Percentiles rank a stretch among this genome's conserved stretches.
Conservation (phyloP, 2,113 vertebrate species). For the mouse (Mus musculus) region DNA sequence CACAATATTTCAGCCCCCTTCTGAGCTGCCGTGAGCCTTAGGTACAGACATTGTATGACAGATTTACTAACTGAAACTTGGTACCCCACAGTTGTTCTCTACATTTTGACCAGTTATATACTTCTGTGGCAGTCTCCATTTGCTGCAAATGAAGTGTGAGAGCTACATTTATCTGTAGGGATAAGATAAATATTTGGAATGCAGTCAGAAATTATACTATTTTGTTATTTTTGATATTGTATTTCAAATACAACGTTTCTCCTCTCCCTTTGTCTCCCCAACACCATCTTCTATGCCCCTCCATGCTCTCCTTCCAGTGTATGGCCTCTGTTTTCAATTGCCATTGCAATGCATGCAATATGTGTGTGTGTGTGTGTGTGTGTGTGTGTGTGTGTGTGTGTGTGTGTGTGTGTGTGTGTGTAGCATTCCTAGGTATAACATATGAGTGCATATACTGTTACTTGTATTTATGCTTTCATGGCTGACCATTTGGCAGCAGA, state of each 20-base stretch:
- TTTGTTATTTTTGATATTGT: background rate
- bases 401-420: too few relatives aligned
- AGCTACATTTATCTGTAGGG: background rate
- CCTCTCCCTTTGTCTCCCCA: accelerated
- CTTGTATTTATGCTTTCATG: background rate
- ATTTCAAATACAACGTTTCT: background rate
- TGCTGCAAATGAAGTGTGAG: background rate
- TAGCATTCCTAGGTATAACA: background rate
- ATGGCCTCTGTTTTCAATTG: background rate
- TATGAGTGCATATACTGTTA: background rate
- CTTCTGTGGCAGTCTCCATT: background rate
- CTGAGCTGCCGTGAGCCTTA: background rate
- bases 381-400: too few relatives aligned
- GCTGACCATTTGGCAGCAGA: background rate
- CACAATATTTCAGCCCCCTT: background rate
- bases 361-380: too few relatives aligned
- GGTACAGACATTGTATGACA: background rate
- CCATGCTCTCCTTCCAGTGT: background rate
- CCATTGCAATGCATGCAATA: background rate
- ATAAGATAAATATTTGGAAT: background rate
- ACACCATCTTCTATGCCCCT: background rate
- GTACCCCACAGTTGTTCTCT: too few relatives aligned
- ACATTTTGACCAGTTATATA: background rate
- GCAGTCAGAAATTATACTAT: background rate
- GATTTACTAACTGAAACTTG: background rate